phyloP scores from a whole-genome alignment of 2,888 invertebrate species.

The Ametastegia equiseti region DNA sequence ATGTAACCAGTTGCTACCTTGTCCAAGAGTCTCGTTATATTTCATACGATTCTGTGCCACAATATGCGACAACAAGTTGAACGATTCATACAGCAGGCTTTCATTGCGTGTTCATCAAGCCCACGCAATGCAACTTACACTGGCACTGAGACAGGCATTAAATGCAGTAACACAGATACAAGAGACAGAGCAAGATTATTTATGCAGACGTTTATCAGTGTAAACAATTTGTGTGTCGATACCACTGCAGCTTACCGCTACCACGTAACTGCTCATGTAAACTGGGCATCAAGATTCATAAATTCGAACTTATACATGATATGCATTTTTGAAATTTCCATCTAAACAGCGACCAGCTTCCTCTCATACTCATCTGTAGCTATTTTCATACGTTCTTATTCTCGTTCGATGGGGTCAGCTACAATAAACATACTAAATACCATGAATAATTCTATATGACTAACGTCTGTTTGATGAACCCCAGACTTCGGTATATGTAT shows the following conservation, averaged over 20 bases:
- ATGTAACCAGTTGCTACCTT: no score
- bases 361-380: neutral
- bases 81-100: neutral
- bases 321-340: neutral
- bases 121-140: neutral
- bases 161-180: neutral
- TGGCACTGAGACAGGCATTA: neutral
- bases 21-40: no score
- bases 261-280: neutral
- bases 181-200: neutral
- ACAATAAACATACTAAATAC: neutral
- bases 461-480: neutral
- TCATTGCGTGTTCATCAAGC: neutral
- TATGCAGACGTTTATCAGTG: no score
- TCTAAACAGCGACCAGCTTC: neutral
- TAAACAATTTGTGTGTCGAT: neutral
- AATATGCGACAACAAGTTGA: neutral
- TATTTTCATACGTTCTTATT: neutral
- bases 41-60: neutral
- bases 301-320: neutral
- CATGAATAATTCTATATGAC: neutral
- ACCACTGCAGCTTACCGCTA: neutral
- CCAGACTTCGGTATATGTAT: neutral
- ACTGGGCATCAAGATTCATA: neutral
- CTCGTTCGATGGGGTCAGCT: neutral